Evolutionary conservation across 2,888 invertebrate species (phyloP).

Genomic region (Matsumyia berberina): DNA sequence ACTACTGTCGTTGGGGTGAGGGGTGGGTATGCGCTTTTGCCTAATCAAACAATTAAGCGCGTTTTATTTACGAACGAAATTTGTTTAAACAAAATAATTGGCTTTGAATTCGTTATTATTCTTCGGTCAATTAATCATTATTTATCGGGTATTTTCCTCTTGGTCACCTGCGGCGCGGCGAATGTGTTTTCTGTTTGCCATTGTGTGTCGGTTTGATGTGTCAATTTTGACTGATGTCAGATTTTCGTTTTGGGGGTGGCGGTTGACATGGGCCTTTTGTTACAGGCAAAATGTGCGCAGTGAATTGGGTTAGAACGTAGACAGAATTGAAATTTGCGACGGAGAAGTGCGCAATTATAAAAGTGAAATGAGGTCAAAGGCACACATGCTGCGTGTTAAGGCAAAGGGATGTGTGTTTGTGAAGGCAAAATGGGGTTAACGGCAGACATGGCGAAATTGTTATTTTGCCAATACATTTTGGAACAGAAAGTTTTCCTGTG

Average conservation of each 20-base stretch:
- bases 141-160: conserved; percentile 1
- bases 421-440: too few relatives aligned
- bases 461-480: too few relatives aligned
- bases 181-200: background rate
- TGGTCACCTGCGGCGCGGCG: background rate
- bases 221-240: background rate
- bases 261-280: background rate
- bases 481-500: too few relatives aligned
- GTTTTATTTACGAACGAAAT: background rate
- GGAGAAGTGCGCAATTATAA: background rate
- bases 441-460: too few relatives aligned
- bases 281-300: background rate
- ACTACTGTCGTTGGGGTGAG: background rate
- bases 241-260: background rate
- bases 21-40: background rate
- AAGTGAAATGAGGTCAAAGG: background rate
- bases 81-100: conserved; percentile 10
- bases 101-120: background rate
- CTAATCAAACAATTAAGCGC: too few relatives aligned
- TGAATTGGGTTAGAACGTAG: conserved; percentile 24
- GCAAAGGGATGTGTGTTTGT: too few relatives aligned
- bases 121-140: background rate
- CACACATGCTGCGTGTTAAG: too few relatives aligned
- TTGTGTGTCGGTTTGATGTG: background rate
- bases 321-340: background rate